phyloP scores from a whole-genome alignment of 2,113 vertebrate genomes.

The Rissa tridactyla region DNA sequence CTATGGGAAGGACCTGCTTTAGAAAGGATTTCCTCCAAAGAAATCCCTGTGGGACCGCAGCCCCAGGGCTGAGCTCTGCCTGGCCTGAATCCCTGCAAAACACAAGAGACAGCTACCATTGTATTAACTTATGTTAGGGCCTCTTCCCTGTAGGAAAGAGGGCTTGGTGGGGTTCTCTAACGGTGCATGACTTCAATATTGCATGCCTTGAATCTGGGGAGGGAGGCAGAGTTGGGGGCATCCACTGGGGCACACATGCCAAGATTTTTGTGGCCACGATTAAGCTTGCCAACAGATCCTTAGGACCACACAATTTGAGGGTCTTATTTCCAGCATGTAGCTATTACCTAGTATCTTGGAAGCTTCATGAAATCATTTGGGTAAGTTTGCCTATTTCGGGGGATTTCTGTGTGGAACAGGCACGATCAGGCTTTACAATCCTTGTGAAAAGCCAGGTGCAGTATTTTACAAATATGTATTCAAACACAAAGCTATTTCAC shows the following conservation, averaged over 20 bases:
- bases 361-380: neutral
- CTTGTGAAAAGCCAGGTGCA: neutral
- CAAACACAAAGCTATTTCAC: neutral
- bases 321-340: neutral
- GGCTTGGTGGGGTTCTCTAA: neutral
- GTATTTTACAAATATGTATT: conserved; percentile 32
- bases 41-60: neutral
- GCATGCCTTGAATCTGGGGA: neutral
- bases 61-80: neutral
- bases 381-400: neutral
- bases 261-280: neutral
- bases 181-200: neutral
- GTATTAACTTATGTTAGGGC: neutral
- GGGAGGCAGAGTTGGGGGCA: neutral
- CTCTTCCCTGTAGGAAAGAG: neutral
- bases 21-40: neutral
- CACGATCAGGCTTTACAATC: neutral
- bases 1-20: neutral
- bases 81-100: neutral
- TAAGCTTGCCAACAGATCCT: neutral
- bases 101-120: neutral
- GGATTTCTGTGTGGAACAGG: neutral
- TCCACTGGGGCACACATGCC: neutral
- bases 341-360: neutral
- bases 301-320: neutral